Base-by-base conservation (phyloP, 1,140 invertebrate species). In the Brachionus rubens region DNA sequence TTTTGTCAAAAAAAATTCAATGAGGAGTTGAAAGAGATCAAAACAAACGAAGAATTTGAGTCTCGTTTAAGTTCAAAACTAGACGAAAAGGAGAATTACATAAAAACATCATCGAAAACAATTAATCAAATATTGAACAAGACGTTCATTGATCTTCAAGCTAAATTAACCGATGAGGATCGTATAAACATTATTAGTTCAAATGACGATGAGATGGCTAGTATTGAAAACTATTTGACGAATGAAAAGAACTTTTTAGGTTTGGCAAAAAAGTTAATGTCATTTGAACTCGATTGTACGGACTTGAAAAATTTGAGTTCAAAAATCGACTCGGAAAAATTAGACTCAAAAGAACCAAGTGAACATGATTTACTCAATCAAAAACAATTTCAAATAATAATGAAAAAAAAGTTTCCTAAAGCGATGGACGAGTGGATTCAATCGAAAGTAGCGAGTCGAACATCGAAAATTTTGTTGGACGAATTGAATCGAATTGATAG, bases 341-440 rank as follows among this genome's bases (percentile, higher is more conserved):
- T 30, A 19, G 59, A 43, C 21, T 14, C 16, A 24, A 41, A 21
- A 0, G 59, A 43, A 36, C 59, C 40, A 3, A 59, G 12, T 33
- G 59, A 43, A 36, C 16, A 36, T 9, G 59, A 65, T 9, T 14
- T 41, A 10, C 33, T 43, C 5, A 28, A 65, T 19, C 59, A 65
- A 28, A 65, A 59, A 41, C 54, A 59, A 59, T 59, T 59, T 59
- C 54, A 59, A 36, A 3, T 59, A 16, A 59, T 59, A 16, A 59
- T 59, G 54, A 59, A 59, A 59, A 59, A 41, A 59, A 59, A 59
- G 36, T 59, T 59, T 59, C 65, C 65, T 16, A 70, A 70, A 50
- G 43, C 36, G 21, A 70, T 70, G 65, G 47, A 50, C 41, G 43
- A 24, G 28, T 70, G 65, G 65, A 48, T 70, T 26, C 46, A 54